A percentile compares a stretch with the other conserved stretches of the same genome.
These are phyloP conservation scores for Echinops telfairi DNA, from an alignment of 2,113 vertebrate genomes.

Conservation along the genomic window DNA sequence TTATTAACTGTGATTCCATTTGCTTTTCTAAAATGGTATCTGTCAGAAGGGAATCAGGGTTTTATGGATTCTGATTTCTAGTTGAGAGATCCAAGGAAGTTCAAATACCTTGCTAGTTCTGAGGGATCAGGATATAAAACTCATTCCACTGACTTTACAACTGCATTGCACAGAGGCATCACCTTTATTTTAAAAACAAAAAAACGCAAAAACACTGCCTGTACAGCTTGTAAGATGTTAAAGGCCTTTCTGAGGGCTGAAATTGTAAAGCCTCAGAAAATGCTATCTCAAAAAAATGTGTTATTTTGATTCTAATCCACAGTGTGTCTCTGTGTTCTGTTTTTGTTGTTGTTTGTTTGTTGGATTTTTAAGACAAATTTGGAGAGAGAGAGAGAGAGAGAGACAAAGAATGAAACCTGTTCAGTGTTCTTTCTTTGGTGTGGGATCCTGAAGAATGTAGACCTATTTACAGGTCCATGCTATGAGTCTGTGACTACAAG, in stretches of 20 bases:
- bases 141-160: background rate
- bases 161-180: background rate
- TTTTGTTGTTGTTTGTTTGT: background rate
- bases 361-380: background rate
- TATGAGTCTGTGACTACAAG: background rate
- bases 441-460: background rate
- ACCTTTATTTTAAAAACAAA: background rate
- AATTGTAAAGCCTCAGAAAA: conserved; percentile 42
- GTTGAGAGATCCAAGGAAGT: background rate
- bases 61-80: background rate
- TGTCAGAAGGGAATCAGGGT: background rate
- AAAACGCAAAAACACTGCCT: too few relatives aligned
- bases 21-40: conserved; percentile 21
- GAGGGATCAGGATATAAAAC: background rate
- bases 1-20: background rate
- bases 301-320: background rate
- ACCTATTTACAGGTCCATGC: background rate
- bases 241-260: background rate
- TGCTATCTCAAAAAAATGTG: background rate
- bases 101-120: background rate
- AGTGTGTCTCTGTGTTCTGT: background rate
- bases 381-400: background rate
- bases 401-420: background rate
- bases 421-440: background rate
- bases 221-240: background rate